phyloP scores from a whole-genome alignment of 2,888 invertebrate genomes.

The Carcina quercana region DNA sequence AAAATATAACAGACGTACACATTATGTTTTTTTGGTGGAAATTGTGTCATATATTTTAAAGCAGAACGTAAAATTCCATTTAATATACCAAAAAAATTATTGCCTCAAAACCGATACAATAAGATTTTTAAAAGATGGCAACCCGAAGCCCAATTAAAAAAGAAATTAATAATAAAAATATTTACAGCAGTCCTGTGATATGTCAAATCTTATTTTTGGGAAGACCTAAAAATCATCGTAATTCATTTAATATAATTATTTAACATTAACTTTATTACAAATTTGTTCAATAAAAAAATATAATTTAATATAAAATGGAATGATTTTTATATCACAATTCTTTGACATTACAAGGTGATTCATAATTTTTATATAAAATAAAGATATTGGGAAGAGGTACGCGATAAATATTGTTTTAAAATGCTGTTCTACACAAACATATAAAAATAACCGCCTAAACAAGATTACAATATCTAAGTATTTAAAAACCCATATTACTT shows the following conservation, averaged over 20 bases:
- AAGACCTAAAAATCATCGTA: background rate
- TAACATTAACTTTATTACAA: conserved; percentile 4
- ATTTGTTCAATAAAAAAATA: conserved; percentile 11
- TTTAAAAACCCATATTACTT: too few species aligned
- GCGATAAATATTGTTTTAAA: too few species aligned
- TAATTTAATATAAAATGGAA: conserved; percentile 8
- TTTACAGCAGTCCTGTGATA: conserved; percentile 25
- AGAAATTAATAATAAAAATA: conserved; percentile 26
- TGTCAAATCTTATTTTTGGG: conserved; percentile 14
- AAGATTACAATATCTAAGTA: too few species aligned
- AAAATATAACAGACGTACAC: too few species aligned
- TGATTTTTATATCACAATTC: conserved; percentile 11
- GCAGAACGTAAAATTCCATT: too few species aligned
- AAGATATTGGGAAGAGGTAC: too few species aligned
- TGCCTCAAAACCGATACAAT: conserved; percentile 9
- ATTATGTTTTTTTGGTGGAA: too few species aligned
- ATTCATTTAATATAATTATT: conserved; percentile 1
- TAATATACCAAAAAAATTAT: conserved; percentile 9
- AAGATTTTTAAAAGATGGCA: conserved; percentile 27
- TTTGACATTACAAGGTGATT: conserved; percentile 2
- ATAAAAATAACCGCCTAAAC: too few species aligned
- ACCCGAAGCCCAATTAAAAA: conserved; percentile 39
- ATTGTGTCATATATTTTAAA: too few species aligned
- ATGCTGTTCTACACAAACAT: too few species aligned
- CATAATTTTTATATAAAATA: background rate